phyloP scores from a whole-genome alignment of 2,888 invertebrate species.

The Lepas anatifera region DNA sequence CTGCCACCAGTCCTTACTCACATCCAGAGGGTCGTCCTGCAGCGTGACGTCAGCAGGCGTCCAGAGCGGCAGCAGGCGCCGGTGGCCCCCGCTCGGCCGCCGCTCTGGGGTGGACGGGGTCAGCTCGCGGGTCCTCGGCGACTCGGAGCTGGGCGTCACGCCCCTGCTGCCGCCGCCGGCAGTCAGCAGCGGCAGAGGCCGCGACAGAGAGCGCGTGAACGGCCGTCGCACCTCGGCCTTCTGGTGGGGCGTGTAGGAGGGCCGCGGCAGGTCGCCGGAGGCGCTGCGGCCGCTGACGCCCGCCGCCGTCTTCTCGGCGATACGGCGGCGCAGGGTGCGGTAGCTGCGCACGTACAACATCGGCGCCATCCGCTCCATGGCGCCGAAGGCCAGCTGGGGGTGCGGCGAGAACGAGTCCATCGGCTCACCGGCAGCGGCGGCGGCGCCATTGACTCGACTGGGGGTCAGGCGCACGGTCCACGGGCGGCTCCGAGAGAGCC shows the following conservation, averaged over 20 bases:
- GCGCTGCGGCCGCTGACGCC: neutral
- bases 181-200: neutral
- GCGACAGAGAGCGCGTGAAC: neutral
- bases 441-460: too few relatives aligned
- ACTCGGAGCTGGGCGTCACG: neutral
- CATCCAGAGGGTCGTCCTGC: neutral
- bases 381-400: constrained; percentile 6
- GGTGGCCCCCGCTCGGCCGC: constrained; percentile 2
- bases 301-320: constrained; percentile 8
- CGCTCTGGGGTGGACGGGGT: constrained; percentile 6
- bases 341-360: constrained; percentile 4
- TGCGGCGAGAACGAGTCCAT: constrained; percentile 12
- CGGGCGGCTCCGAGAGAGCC: neutral
- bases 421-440: too few relatives aligned
- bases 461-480: neutral
- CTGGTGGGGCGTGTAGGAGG: neutral
- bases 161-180: constrained; percentile 11
- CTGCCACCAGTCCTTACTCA: neutral
- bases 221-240: neutral
- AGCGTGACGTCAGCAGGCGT: neutral
- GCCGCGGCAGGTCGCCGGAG: neutral
- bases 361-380: constrained; percentile 4
- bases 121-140: neutral
- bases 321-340: neutral
- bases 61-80: constrained; percentile 8